These are phyloP conservation scores for Carabus problematicus DNA, from an alignment of 2,888 invertebrate genomes.

Conservation along the genomic window DNA sequence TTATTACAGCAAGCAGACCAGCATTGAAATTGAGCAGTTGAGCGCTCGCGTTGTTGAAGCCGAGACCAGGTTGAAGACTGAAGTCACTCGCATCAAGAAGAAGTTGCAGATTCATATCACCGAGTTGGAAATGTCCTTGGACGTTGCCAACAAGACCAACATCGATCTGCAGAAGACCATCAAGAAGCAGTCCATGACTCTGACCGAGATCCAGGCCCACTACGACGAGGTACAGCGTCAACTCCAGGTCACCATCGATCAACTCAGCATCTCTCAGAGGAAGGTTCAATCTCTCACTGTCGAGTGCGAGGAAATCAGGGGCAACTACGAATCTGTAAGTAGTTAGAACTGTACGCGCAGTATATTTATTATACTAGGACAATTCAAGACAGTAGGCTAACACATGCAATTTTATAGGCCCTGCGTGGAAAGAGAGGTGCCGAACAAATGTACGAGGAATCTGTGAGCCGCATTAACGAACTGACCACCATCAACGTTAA, in stretches of 20 bases:
- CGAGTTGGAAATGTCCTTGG: slow-evolving; percentile 94
- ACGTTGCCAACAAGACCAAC: slow-evolving; percentile 98
- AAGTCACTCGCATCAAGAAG: slow-evolving; percentile 97
- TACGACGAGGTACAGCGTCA: slow-evolving; percentile 97
- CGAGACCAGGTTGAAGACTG: slow-evolving; percentile 94
- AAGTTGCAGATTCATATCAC: slow-evolving; percentile 98
- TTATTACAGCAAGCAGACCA: slow-evolving; percentile 87
- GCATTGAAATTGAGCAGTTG: slow-evolving; percentile 97
- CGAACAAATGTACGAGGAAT: slow-evolving; percentile 91
- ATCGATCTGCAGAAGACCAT: slow-evolving; percentile 96
- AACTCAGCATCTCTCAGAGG: slow-evolving; percentile 88
- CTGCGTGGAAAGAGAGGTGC: slow-evolving; percentile 89
- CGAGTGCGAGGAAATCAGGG: slow-evolving; percentile 95
- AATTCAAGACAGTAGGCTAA: background rate
- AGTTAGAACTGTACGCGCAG: background rate
- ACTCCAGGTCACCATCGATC: slow-evolving; percentile 93
- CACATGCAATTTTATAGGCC: slow-evolving; percentile 65
- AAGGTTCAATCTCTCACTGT: slow-evolving; percentile 89
- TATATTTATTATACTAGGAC: background rate
- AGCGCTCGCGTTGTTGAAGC: slow-evolving; percentile 95
- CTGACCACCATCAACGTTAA: slow-evolving; percentile 94
- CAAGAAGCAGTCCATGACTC: slow-evolving; percentile 95
- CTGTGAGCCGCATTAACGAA: slow-evolving; percentile 91
- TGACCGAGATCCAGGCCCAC: slow-evolving; percentile 90
- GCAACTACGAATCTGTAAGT: slow-evolving; percentile 82